Base-by-base conservation (phyloP, 2,113 vertebrate species). In the Chlamydotis undulata region DNA sequence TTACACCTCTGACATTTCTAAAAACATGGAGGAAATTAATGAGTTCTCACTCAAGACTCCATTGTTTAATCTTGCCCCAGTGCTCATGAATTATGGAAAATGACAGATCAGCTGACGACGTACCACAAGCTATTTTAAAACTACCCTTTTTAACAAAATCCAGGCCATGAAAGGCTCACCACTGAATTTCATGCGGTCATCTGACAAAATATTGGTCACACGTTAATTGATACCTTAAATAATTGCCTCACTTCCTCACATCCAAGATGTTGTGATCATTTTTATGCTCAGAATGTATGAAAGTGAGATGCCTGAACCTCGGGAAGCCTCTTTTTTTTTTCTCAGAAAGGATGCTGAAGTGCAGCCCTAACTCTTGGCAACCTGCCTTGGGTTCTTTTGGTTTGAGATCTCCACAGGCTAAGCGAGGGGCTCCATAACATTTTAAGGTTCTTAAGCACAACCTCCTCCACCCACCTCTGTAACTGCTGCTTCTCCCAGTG, bases 21-120 rank as follows among this genome's bases (percentile, higher is more conserved):
- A 97, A 96, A 90, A 87, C 90, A 93, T 47, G 81, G 78, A 88
- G 92, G 90, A 96, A 95, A 97, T 96, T 70, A 97, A 95, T 95
- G 89, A 91, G 84, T 95, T 90, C 94, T 96, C 71, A 85, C 74
- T 86, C 53, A 95, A 89, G 94, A 90, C 89, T 92, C 89, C 57
- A 95, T 91, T 93, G 92, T 95, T 91, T 97, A 93, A 94, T 97
- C 91, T 93, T 94, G 89, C 86, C 89, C 85, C 79, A 50, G 65
- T 47, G 82, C 93, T 97, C 92, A 96, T 96, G 91, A 97, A 95
- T 97, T 96, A 97, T 94, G 83, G 94, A 96, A 96, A 94, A 96
- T 93, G 93, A 93, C 93, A 94, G 88, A 89, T 94, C 96, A 73
- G 61, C 81, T 87, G 91, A 83, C 90, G 94, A 86, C 45, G 60